These are phyloP conservation scores for Acrobasis suavella DNA, from an alignment of 2,888 invertebrate species.

Conservation along the genomic window DNA sequence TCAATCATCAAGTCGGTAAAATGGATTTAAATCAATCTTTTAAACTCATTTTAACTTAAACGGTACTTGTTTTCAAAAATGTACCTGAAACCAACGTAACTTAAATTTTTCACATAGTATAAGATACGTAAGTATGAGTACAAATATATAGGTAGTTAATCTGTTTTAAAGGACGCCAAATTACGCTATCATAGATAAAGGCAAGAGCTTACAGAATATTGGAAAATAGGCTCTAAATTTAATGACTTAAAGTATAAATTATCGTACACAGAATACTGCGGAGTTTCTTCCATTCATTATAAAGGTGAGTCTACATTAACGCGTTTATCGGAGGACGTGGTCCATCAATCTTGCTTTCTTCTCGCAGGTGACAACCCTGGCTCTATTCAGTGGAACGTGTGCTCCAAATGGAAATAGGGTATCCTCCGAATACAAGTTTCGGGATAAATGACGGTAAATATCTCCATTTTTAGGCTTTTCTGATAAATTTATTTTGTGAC, in stretches of 20 bases:
- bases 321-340: slow-evolving; percentile 23
- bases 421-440: slow-evolving; percentile 16
- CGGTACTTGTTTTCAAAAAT: too few relatives aligned
- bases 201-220: neutral
- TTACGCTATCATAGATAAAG: neutral
- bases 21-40: too few relatives aligned
- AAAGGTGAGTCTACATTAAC: slow-evolving; percentile 33
- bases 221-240: neutral
- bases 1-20: too few relatives aligned
- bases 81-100: too few relatives aligned
- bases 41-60: too few relatives aligned
- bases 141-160: too few relatives aligned
- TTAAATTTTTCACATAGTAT: too few relatives aligned
- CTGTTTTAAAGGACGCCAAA: neutral
- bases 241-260: slow-evolving; percentile 12
- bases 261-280: neutral
- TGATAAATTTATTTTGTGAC: slow-evolving; percentile 3
- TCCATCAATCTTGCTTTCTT: slow-evolving; percentile 31
- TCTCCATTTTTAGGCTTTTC: slow-evolving; percentile 12
- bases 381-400: slow-evolving; percentile 18
- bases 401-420: slow-evolving; percentile 20
- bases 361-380: slow-evolving; percentile 24
- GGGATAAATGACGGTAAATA: slow-evolving; percentile 17
- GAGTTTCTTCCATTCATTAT: slow-evolving; percentile 26
- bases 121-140: too few relatives aligned